Evolutionary conservation across 2,888 invertebrate species (phyloP), one percentile per base, ranked within the genome.

Genomic region (Bombylius discolor): DNA sequence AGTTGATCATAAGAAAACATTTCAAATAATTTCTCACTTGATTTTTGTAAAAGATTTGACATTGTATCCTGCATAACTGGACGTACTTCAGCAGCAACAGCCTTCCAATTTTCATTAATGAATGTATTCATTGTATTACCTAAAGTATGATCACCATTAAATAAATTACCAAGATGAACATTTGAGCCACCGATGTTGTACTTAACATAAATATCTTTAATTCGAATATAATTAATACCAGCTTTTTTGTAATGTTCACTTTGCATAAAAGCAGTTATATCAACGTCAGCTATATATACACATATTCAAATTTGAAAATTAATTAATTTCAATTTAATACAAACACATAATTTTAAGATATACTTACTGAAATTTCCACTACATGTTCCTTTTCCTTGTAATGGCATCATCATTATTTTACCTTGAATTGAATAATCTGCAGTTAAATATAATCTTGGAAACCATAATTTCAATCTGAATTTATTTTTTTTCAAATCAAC

Each of bases 101-200:
- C 78, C 63, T 80, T 78, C 88, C 88, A 89, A 67, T 89, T 87
- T 50, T 87, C 84, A 65, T 88, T 89, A 32, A 89, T 69, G 67
- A 88, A 87, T 39, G 79, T 70, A 68, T 89, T 89, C 83, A 88
- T 84, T 4, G 83, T 79, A 31, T 81, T 77, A 36, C 85, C 85
- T 55, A 87, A 69, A 58, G 82, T 80, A 55, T 77, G 74, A 61
- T 89, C 85, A 1, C 84, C 85, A 58, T 85, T 83, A 65, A 88
- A 88, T 1, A 89, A 75, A 72, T 88, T 81, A 23, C 83, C 81
- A 51, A 89, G 71, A 60, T 82, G 77, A 60, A 89, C 76, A 13
- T 78, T 74, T 1, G 83, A 85, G 52, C 79, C 75, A 0, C 81
- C 83, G 4, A 88, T 79, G 51, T 81, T 76, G 66, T 88, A 87